Evolutionary conservation across 2,113 vertebrate species (phyloP).

Genomic region (Corythoichthys haematopterus): DNA sequence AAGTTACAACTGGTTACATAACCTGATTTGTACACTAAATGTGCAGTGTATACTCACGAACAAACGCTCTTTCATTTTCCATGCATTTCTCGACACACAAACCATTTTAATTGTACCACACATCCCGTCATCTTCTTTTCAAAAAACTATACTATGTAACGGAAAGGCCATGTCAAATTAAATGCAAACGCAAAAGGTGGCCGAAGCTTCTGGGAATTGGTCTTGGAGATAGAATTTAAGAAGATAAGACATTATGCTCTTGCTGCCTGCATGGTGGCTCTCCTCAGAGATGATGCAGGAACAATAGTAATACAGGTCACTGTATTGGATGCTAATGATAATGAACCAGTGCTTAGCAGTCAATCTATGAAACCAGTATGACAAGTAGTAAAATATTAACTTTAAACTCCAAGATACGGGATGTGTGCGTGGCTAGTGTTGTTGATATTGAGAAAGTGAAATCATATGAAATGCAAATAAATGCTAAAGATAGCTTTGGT

Average conservation of each 20-base stretch:
- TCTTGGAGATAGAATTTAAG: constrained; percentile 59
- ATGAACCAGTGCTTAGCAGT: constrained; percentile 47
- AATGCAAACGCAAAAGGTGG: constrained; percentile 37
- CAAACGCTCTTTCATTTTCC: no score
- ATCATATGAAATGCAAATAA: constrained; percentile 71
- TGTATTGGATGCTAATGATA: constrained; percentile 63
- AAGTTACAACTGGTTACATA: no score
- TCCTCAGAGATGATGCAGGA: constrained; percentile 54
- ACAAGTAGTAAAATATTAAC: constrained; percentile 72
- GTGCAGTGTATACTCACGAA: no score
- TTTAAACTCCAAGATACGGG: constrained; percentile 63
- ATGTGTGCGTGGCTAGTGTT: constrained; percentile 55
- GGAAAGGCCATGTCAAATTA: constrained; percentile 62
- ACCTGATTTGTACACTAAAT: no score
- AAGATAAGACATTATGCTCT: constrained; percentile 42
- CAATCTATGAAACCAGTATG: constrained; percentile 58
- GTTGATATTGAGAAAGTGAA: constrained; percentile 69
- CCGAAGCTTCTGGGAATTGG: constrained; percentile 31
- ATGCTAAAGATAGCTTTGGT: constrained; percentile 70
- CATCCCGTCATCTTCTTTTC: no score
- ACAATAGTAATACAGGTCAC: constrained; percentile 52
- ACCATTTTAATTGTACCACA: no score
- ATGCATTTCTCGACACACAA: no score
- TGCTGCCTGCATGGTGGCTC: constrained; percentile 59
- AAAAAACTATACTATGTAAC: constrained; percentile 57